Percentiles rank a stretch among this genome's conserved stretches.
These are phyloP conservation scores for Drosophila pullipes DNA, from an alignment of 2,888 invertebrate species.

Conservation along the genomic window DNA sequence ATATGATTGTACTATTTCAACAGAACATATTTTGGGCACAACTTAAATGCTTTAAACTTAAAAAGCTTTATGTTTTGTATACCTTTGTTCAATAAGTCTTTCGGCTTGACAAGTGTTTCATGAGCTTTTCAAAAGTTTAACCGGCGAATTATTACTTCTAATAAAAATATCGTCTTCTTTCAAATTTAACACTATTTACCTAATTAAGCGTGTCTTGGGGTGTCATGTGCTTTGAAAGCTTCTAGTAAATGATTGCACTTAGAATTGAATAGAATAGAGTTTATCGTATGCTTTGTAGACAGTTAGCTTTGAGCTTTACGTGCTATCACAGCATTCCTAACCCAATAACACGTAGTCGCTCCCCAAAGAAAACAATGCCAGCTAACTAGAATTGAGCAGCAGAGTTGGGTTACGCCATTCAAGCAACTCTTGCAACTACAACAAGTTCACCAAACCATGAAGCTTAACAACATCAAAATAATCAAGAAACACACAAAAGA, in stretches of 20 bases:
- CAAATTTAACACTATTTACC: neutral
- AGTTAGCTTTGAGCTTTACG: neutral
- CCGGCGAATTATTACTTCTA: neutral
- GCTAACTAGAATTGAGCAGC: slow-evolving; percentile 42
- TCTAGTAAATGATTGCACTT: too few species aligned
- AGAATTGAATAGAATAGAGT: neutral
- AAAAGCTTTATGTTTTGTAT: neutral
- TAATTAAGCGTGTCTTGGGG: neutral
- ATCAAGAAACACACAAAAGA: slow-evolving; percentile 39
- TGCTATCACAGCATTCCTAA: slow-evolving; percentile 13
- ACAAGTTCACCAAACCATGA: slow-evolving; percentile 56
- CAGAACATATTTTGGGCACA: too few species aligned
- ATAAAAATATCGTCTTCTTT: neutral
- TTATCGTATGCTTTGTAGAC: neutral
- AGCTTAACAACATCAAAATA: slow-evolving; percentile 20
- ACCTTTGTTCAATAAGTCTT: neutral
- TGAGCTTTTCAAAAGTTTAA: neutral
- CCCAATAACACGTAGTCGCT: slow-evolving; percentile 30
- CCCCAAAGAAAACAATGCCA: slow-evolving; percentile 46
- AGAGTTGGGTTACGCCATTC: slow-evolving; percentile 5
- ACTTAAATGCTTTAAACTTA: too few species aligned
- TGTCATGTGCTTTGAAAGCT: neutral
- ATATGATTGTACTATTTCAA: neutral
- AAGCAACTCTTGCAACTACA: slow-evolving; percentile 21
- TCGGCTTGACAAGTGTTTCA: neutral